Evolutionary conservation across 2,797 vertebrate genomes (phyloP).

Genomic region (Fistularia commersonii): DNA sequence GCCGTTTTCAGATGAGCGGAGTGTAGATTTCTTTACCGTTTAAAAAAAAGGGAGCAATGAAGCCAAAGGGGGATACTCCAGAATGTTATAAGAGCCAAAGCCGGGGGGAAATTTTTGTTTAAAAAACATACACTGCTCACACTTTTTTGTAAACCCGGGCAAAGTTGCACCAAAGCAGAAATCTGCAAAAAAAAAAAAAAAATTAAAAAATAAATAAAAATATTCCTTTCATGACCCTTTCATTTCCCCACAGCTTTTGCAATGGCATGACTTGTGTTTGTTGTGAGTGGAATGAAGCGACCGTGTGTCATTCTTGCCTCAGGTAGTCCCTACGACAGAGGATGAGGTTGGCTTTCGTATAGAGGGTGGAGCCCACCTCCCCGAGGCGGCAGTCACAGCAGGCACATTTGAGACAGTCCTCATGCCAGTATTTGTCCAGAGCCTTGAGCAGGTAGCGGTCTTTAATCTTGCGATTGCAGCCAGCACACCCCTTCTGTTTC

Average conservation of each 20-base stretch:
- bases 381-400: constrained; percentile 98
- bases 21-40: not conserved
- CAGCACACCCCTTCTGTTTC: constrained; percentile 99
- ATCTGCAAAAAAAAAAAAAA: constrained; percentile 2
- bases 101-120: too few relatives aligned
- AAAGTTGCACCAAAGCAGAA: constrained; percentile 10
- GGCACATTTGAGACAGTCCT: constrained; percentile 98
- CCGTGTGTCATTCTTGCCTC: constrained; percentile 81
- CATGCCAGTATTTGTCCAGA: constrained; percentile 99
- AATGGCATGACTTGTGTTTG: constrained; percentile 45
- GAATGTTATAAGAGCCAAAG: too few relatives aligned
- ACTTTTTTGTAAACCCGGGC: constrained; percentile 15
- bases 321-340: constrained; percentile 99
- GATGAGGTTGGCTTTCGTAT: constrained; percentile 99
- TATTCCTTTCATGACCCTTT: constrained; percentile 26
- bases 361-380: constrained; percentile 99
- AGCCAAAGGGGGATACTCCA: too few relatives aligned
- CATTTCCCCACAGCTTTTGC: constrained; percentile 24
- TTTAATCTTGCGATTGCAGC: constrained; percentile 99
- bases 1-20: too few relatives aligned
- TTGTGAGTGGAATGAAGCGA: constrained; percentile 46
- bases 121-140: constrained; percentile 6
- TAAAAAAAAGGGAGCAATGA: not conserved
- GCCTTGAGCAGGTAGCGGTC: constrained; percentile 99
- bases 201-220: not conserved